A percentile compares a stretch with the other conserved stretches of the same genome.
These are phyloP conservation scores for Sturnira hondurensis DNA, from an alignment of 2,113 vertebrate genomes.

Conservation along the genomic window DNA sequence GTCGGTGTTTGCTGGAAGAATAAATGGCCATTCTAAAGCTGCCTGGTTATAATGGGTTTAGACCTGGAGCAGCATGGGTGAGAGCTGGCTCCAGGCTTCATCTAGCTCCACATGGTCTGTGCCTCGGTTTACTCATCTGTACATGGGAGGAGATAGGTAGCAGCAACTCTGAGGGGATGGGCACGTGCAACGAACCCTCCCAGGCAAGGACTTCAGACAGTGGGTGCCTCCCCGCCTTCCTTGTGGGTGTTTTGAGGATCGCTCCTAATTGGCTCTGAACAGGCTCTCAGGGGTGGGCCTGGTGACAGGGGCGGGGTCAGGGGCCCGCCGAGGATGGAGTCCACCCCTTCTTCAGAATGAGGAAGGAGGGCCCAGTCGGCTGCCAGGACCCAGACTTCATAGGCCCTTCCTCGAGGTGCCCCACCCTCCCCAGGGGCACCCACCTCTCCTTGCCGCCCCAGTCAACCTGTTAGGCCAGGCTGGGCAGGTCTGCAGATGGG, in stretches of 20 bases:
- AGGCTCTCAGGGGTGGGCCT: not conserved
- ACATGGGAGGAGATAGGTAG: rapidly evolving
- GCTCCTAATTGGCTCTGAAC: not conserved
- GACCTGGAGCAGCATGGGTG: not conserved
- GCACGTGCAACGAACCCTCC: rapidly evolving
- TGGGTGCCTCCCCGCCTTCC: rapidly evolving
- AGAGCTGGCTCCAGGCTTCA: not conserved
- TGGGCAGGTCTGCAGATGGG: constrained; percentile 29
- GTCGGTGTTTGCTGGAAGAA: not conserved
- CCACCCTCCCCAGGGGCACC: not conserved
- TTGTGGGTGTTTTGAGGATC: rapidly evolving
- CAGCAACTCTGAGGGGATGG: rapidly evolving
- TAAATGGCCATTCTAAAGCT: not conserved
- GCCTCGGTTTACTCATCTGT: not conserved
- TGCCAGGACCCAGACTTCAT: not conserved
- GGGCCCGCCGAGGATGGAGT: not conserved
- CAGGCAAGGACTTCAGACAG: too few species aligned
- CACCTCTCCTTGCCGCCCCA: not conserved
- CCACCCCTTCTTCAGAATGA: constrained; percentile 43
- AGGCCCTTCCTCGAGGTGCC: not conserved
- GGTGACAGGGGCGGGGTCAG: not conserved
- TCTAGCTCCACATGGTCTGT: rapidly evolving
- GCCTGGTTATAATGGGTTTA: not conserved
- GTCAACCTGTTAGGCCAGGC: constrained; percentile 46
- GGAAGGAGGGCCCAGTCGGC: constrained; percentile 43